Evolutionary conservation across 2,113 vertebrate genomes (phyloP).

Genomic region (Eidolon helvum): DNA sequence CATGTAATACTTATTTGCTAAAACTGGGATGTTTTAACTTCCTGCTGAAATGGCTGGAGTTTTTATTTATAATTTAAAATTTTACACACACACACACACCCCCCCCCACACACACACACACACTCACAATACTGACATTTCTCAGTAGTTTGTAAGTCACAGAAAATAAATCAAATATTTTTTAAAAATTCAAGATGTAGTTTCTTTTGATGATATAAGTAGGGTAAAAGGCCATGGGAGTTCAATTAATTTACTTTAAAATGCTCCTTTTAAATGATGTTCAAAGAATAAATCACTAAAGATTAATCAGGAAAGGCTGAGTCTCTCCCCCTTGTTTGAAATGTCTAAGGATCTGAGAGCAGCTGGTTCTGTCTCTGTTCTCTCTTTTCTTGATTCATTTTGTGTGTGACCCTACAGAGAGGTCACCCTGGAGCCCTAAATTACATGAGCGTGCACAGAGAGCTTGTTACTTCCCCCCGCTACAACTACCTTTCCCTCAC

Average conservation of each 20-base stretch:
- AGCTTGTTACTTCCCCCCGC: background rate
- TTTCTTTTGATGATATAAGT: slow-evolving; percentile 69
- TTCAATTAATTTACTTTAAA: slow-evolving; percentile 71
- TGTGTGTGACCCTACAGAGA: slow-evolving; percentile 12
- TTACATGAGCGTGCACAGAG: background rate
- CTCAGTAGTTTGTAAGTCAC: slow-evolving; percentile 33
- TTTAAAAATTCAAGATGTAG: slow-evolving; percentile 35
- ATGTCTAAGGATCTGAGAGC: slow-evolving; percentile 32
- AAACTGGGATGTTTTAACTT: background rate
- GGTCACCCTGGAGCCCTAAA: slow-evolving; percentile 44
- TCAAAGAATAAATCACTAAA: slow-evolving; percentile 66
- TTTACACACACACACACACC: background rate
- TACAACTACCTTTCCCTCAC: background rate
- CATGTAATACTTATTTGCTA: background rate
- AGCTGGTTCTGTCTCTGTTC: slow-evolving; percentile 46
- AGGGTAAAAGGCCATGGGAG: slow-evolving; percentile 43
- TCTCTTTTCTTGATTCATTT: slow-evolving; percentile 59
- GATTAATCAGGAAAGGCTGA: slow-evolving; percentile 48
- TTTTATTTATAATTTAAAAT: slow-evolving; percentile 10
- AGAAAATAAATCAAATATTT: slow-evolving; percentile 30
- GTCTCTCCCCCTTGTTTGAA: slow-evolving; percentile 17
- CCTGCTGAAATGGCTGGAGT: background rate
- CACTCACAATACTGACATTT: background rate
- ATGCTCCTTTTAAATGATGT: slow-evolving; percentile 55
- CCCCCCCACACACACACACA: background rate